Evolutionary conservation across 2,113 vertebrate species (phyloP).

Genomic region (Oostethus manadensis): DNA sequence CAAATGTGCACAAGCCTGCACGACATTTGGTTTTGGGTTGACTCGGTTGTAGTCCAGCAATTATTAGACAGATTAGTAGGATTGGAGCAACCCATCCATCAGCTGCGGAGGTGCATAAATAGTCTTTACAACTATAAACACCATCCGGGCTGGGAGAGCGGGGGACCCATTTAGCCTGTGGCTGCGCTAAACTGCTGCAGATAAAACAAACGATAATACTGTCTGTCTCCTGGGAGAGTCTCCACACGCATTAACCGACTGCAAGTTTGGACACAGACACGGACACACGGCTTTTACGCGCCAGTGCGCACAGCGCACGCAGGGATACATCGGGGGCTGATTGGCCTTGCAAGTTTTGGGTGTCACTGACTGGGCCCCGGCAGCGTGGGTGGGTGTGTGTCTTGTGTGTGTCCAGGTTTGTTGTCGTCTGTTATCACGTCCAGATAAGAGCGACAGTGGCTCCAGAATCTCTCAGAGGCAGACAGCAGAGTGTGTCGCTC

Average conservation of each 20-base stretch:
- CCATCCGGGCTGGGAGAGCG: slow-evolving; percentile 77
- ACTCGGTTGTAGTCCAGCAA: slow-evolving; percentile 89
- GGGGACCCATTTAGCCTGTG: slow-evolving; percentile 88
- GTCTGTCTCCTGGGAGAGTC: slow-evolving; percentile 90
- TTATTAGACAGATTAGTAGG: slow-evolving; percentile 85
- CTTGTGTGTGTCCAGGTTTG: slow-evolving; percentile 51
- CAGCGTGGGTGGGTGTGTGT: slow-evolving; percentile 58
- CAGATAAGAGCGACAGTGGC: slow-evolving; percentile 70
- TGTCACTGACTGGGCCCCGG: slow-evolving; percentile 48
- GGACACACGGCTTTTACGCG: slow-evolving; percentile 51
- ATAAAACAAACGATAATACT: slow-evolving; percentile 97
- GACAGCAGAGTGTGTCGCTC: slow-evolving; percentile 63
- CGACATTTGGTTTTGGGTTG: slow-evolving; percentile 70
- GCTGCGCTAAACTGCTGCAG: slow-evolving; percentile 86
- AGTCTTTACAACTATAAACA: slow-evolving; percentile 98
- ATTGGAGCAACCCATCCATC: slow-evolving; percentile 92
- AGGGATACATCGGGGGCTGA: background rate
- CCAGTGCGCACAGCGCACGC: slow-evolving; percentile 42
- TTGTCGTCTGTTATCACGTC: slow-evolving; percentile 75
- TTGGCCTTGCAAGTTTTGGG: background rate
- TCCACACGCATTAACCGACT: slow-evolving; percentile 85
- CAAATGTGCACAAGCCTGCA: background rate
- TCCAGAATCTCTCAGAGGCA: slow-evolving; percentile 66
- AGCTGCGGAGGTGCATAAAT: slow-evolving; percentile 84
- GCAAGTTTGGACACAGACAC: slow-evolving; percentile 79